These are phyloP conservation scores for Asobara japonica DNA, from an alignment of 1,140 invertebrate species.

Conservation along the genomic window DNA sequence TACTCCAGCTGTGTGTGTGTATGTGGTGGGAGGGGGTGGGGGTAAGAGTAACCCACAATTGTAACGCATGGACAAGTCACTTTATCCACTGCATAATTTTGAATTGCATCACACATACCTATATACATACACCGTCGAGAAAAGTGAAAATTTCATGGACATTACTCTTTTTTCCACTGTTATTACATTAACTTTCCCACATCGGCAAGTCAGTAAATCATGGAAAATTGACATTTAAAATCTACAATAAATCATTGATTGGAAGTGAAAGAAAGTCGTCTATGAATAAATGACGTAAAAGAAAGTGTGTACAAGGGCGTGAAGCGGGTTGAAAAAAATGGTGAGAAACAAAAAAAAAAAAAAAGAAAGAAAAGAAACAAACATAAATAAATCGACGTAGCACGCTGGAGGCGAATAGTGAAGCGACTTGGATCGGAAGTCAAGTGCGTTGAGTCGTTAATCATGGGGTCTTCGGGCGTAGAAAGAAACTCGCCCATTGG, in stretches of 20 bases:
- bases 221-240: not conserved
- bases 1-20: too few species aligned
- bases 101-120: too few species aligned
- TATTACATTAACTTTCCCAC: too few species aligned
- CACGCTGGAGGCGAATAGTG: constrained; percentile 43
- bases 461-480: constrained; percentile 50
- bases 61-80: too few species aligned
- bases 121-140: too few species aligned
- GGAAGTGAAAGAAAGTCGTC: not conserved
- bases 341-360: constrained; percentile 40
- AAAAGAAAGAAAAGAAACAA: constrained; percentile 38
- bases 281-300: constrained; percentile 2
- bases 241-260: not conserved
- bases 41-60: too few species aligned
- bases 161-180: too few species aligned
- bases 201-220: too few species aligned
- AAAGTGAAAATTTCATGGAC: too few species aligned
- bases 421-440: constrained; percentile 60
- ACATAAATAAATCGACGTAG: constrained; percentile 25
- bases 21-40: too few species aligned
- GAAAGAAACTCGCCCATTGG: constrained; percentile 55
- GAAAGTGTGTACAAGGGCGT: constrained; percentile 17
- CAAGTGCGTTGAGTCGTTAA: constrained; percentile 66
- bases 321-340: constrained; percentile 32
- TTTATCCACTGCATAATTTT: too few species aligned